Percentiles rank a stretch among this genome's conserved stretches.
Conservation (phyloP, 2,888 invertebrate species). For the Neoscelio sp. region DNA sequence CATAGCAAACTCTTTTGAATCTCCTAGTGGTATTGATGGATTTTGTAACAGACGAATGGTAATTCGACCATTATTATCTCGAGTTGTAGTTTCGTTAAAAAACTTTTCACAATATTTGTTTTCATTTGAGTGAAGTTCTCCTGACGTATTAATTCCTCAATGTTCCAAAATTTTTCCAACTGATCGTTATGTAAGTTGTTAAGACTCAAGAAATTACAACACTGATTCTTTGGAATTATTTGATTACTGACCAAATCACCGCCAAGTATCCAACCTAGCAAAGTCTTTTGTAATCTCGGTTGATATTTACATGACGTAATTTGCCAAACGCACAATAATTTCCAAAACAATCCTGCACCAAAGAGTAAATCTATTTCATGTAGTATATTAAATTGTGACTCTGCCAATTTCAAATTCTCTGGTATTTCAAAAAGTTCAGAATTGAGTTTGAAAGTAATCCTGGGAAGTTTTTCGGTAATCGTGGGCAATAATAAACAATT, state of each 20-base stretch:
- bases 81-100: neutral
- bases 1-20: neutral
- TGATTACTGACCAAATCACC: no score
- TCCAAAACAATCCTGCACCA: no score
- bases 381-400: neutral
- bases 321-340: no score
- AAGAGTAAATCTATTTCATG: slow-evolving; percentile 4
- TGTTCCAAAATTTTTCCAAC: slow-evolving; percentile 2
- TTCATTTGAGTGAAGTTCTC: no score
- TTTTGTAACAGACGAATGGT: neutral
- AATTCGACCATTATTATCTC: neutral
- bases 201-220: neutral
- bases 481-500: slow-evolving; percentile 55
- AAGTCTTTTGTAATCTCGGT: no score
- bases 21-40: slow-evolving; percentile 2
- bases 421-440: neutral
- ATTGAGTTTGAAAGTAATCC: slow-evolving; percentile 9
- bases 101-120: no score
- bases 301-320: no score
- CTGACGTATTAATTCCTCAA: no score
- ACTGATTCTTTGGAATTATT: slow-evolving; percentile 1
- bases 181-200: neutral
- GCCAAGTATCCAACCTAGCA: no score
- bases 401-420: neutral
- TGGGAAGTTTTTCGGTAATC: slow-evolving; percentile 51